Conservation (phyloP, 2,888 invertebrate species). For the Panopea generosa region DNA sequence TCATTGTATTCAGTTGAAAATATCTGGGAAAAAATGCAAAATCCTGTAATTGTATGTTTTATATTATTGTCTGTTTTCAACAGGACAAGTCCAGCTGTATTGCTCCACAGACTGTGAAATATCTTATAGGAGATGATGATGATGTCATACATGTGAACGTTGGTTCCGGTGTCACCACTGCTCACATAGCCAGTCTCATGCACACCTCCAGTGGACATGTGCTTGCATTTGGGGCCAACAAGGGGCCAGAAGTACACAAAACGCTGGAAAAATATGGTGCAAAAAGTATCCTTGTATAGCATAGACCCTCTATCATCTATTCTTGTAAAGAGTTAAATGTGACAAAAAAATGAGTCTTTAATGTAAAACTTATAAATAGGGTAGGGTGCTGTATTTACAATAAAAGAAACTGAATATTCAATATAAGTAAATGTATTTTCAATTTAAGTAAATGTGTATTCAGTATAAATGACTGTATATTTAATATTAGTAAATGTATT, state of each 20-base stretch:
- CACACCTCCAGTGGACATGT: constrained; percentile 70
- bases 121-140: constrained; percentile 79
- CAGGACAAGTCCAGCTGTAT: constrained; percentile 85
- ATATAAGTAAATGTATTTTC: too few species aligned
- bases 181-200: constrained; percentile 82
- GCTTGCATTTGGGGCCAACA: constrained; percentile 76
- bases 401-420: too few species aligned
- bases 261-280: constrained; percentile 78
- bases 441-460: too few species aligned
- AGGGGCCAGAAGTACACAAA: constrained; percentile 62
- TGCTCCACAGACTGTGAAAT: constrained; percentile 80
- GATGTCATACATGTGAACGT: constrained; percentile 83
- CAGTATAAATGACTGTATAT: too few species aligned
- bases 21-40: too few species aligned
- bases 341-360: too few species aligned
- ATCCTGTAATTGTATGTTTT: not conserved
- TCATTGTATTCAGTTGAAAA: too few species aligned
- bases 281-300: constrained; percentile 77
- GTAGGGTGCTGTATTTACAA: too few species aligned
- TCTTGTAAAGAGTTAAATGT: too few species aligned
- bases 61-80: constrained; percentile 48
- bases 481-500: too few species aligned
- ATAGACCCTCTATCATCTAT: too few species aligned
- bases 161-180: constrained; percentile 80
- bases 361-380: too few species aligned